These are phyloP conservation scores for Synanthedon myopaeformis DNA, from an alignment of 2,888 invertebrate species.

Conservation along the genomic window DNA sequence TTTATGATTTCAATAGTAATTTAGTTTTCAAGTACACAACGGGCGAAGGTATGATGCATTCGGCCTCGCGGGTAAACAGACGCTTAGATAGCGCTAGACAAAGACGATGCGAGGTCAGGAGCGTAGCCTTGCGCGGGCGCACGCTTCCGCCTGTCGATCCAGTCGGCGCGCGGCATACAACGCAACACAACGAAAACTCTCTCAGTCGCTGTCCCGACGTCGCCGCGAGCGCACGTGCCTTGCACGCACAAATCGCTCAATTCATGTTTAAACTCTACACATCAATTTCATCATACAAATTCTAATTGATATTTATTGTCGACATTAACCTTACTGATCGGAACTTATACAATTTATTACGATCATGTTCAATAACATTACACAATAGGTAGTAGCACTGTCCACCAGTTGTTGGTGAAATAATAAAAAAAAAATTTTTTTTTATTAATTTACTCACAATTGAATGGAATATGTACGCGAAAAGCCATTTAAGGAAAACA, in stretches of 20 bases:
- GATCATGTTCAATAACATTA: background rate
- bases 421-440: too few relatives aligned
- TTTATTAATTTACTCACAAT: too few relatives aligned
- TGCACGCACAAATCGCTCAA: background rate
- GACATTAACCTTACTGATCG: background rate
- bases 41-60: constrained; percentile 63
- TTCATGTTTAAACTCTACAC: background rate
- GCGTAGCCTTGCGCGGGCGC: constrained; percentile 68
- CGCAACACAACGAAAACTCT: background rate
- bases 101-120: constrained; percentile 69
- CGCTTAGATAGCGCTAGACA: constrained; percentile 67
- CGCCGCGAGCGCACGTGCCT: constrained; percentile 21
- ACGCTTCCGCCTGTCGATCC: constrained; percentile 49
- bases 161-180: background rate
- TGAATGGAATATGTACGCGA: background rate
- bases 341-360: background rate
- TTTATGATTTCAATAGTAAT: constrained; percentile 46
- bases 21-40: constrained; percentile 43
- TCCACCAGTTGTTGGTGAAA: too few relatives aligned
- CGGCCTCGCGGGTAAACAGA: constrained; percentile 66
- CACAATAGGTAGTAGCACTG: too few relatives aligned
- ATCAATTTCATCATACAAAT: background rate
- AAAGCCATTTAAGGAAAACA: constrained; percentile 6
- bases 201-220: constrained; percentile 23
- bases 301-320: background rate